phyloP scores from a whole-genome alignment of 2,888 invertebrate species.

The Dyspetes luteomarginatus region DNA sequence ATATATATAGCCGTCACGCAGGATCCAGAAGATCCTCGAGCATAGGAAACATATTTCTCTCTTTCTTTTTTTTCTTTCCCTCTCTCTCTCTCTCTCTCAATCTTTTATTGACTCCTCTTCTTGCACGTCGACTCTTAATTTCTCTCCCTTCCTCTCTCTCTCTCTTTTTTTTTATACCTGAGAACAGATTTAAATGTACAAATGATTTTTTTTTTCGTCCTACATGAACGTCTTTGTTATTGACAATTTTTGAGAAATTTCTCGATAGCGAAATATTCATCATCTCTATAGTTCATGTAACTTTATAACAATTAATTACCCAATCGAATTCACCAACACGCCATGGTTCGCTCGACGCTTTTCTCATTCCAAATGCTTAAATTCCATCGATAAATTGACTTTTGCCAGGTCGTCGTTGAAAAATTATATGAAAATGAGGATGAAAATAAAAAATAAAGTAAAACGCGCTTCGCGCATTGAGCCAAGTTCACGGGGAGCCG shows the following conservation, averaged over 20 bases:
- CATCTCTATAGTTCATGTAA: background rate
- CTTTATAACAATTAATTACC: slow-evolving; percentile 43
- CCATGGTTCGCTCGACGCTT: slow-evolving; percentile 39
- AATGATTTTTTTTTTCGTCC: background rate
- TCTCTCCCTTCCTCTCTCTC: background rate
- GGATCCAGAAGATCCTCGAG: slow-evolving; percentile 42
- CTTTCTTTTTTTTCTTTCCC: background rate
- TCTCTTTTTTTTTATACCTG: slow-evolving; percentile 43
- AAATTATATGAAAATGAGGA: slow-evolving; percentile 35
- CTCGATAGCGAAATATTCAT: background rate
- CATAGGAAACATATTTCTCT: slow-evolving; percentile 44
- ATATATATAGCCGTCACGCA: too few relatives aligned
- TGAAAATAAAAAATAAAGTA: slow-evolving; percentile 51
- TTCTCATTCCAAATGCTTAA: slow-evolving; percentile 43
- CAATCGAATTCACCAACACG: slow-evolving; percentile 35
- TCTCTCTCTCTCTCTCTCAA: slow-evolving; percentile 15
- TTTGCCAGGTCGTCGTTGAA: slow-evolving; percentile 52
- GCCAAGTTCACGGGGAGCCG: slow-evolving; percentile 66
- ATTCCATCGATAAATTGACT: slow-evolving; percentile 34
- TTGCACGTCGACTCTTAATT: background rate
- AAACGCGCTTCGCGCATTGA: slow-evolving; percentile 56
- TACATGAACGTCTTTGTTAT: background rate
- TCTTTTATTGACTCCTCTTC: background rate
- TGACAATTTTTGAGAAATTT: background rate
- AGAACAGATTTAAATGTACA: slow-evolving; percentile 39